A percentile compares a stretch with the other conserved stretches of the same genome.
Evolutionary conservation across 2,888 invertebrate species (phyloP).

Genomic region (Zonitis immaculata): DNA sequence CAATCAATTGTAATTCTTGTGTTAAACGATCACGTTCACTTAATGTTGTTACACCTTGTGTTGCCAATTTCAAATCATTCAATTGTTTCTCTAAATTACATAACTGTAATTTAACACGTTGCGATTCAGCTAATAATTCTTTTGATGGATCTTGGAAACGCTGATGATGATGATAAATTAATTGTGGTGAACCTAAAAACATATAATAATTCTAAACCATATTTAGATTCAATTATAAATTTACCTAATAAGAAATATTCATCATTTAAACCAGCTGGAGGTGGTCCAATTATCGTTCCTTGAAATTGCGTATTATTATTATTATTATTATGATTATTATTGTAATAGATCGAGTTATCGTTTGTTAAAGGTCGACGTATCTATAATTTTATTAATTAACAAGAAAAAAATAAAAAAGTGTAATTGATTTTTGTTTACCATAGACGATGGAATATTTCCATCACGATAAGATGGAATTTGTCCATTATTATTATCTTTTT

Average conservation of each 20-base stretch:
- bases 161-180: conserved; percentile 40
- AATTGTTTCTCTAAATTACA: conserved; percentile 58
- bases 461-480: conserved; percentile 42
- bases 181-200: conserved; percentile 39
- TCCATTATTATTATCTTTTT: conserved; percentile 35
- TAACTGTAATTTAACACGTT: conserved; percentile 57
- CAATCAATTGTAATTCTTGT: conserved; percentile 58
- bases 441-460: conserved; percentile 35
- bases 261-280: conserved; percentile 44
- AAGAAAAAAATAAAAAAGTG: no score
- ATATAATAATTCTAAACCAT: no score
- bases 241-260: conserved; percentile 50
- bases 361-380: conserved; percentile 51
- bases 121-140: conserved; percentile 55
- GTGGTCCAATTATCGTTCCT: conserved; percentile 32
- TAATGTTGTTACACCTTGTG: conserved; percentile 50
- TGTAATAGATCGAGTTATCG: conserved; percentile 50
- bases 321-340: conserved; percentile 36
- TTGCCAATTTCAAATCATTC: conserved; percentile 56
- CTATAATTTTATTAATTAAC: conserved; percentile 32
- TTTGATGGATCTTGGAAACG: conserved; percentile 46
- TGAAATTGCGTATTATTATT: conserved; percentile 37
- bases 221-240: no score
- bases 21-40: conserved; percentile 56
- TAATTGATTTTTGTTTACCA: no score